phyloP scores from a whole-genome alignment of 2,797 vertebrate species.

The Catostomus latipinnis region DNA sequence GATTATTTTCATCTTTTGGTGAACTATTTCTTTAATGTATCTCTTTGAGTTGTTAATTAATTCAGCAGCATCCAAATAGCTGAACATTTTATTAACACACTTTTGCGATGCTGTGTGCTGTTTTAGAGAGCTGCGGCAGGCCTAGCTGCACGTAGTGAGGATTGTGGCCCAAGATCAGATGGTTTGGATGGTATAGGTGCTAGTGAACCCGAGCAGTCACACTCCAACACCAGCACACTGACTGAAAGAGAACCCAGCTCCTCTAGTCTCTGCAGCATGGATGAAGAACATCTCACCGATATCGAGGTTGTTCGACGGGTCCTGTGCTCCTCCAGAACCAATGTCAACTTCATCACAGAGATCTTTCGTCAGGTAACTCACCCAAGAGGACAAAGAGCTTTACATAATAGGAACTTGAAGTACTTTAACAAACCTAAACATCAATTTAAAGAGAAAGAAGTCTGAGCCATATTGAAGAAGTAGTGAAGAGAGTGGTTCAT shows the following conservation, averaged over 20 bases:
- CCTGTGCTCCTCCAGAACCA: constrained; percentile 92
- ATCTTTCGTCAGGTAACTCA: constrained; percentile 94
- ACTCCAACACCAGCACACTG: constrained; percentile 97
- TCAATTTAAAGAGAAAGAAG: neutral
- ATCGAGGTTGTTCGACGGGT: constrained; percentile 89
- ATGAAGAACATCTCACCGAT: constrained; percentile 93
- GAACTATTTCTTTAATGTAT: no score
- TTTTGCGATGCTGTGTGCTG: neutral
- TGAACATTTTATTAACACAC: neutral
- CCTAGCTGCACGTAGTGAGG: constrained; percentile 86
- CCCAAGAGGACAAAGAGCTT: neutral
- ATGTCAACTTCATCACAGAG: constrained; percentile 97
- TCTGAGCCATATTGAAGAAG: constrained; percentile 11
- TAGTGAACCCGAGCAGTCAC: constrained; percentile 89
- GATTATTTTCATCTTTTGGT: no score
- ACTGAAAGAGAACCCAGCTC: constrained; percentile 98
- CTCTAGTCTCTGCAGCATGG: constrained; percentile 97
- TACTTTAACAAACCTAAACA: neutral
- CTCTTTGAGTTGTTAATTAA: no score
- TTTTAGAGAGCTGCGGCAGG: constrained; percentile 93
- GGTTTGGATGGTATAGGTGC: constrained; percentile 72
- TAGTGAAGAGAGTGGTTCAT: neutral
- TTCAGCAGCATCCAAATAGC: no score
- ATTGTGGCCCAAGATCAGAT: constrained; percentile 75
- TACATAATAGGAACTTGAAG: neutral